Evolutionary conservation across 2,113 vertebrate species (phyloP), one percentile per base, ranked within the genome.

Genomic region (Scolopax mira): DNA sequence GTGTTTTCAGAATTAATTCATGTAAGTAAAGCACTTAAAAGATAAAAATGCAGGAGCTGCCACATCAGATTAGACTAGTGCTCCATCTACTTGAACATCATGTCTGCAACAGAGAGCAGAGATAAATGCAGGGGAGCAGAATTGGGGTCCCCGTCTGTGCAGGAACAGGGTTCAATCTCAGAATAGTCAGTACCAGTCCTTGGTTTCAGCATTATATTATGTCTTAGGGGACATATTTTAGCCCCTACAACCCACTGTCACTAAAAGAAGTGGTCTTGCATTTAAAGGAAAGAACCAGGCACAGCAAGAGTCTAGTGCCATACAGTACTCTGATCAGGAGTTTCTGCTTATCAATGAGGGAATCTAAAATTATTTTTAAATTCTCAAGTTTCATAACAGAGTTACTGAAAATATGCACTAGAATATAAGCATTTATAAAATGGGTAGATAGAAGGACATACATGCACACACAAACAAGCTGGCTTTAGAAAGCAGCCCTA

Each of bases 1-100:
- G 95, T 91, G 87, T 96, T 96, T 97, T 79, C 91, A 96, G 81
- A 96, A 95, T 92, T 94, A 95, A 96, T 93, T 95, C 84, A 78
- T 92, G 58, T 85, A 94, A 92, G 90, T 85, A 93, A 96, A 95
- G 84, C 89, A 90, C 58, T 96, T 82, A 89, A 72, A 95, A 86
- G 88, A 96, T 39, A 95, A 89, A 96, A 92, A 96, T 9, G 78
- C 79, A 93, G 81, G 67, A 94, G 79, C 87, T 74, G 94, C 77
- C 92, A 77, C 51, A 85, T 91, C 89, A 85, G 64, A 95, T 95
- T 85, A 95, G 89, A 93, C 86, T 84, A 91, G 60, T 73, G 85
- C 75, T 96, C 79, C 41, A 82, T 79, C 74, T 54, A 74, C 41
- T 28, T 73, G 37, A 92, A 60, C 39, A 67, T 31, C 33, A 41